These are phyloP conservation scores for Fringilla coelebs DNA, from an alignment of 2,797 vertebrate species.

Conservation along the genomic window DNA sequence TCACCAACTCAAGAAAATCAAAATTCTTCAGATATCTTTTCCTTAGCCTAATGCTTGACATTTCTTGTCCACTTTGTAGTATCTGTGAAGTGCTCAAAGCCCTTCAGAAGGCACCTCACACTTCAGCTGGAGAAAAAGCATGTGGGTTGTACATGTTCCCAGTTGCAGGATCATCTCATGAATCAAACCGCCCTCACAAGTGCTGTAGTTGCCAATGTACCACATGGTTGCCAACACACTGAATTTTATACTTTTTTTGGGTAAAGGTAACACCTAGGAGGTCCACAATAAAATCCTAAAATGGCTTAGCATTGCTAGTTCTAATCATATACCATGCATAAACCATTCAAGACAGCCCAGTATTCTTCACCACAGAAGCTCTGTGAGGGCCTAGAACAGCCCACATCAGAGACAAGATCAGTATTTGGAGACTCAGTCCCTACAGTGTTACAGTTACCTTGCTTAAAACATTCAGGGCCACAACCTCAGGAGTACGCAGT, in stretches of 20 bases:
- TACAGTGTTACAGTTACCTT: background rate
- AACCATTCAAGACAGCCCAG: background rate
- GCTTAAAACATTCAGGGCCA: background rate
- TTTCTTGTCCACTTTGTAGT: background rate
- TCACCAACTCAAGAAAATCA: background rate
- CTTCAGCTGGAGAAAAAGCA: background rate
- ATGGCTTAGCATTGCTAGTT: background rate
- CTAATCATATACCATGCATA: background rate
- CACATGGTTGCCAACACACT: background rate
- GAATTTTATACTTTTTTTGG: background rate
- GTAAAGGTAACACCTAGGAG: background rate
- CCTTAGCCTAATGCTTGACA: background rate
- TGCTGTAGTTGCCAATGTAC: background rate
- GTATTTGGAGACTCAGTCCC: background rate
- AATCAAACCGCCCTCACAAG: background rate
- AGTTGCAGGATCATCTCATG: background rate
- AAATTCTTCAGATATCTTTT: background rate
- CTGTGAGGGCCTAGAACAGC: background rate
- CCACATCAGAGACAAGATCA: background rate
- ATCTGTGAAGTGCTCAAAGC: background rate
- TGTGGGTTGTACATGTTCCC: rapidly evolving
- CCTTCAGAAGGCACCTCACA: background rate
- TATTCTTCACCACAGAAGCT: background rate
- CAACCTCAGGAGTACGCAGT: background rate
- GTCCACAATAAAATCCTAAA: background rate